Conservation (phyloP, 2,888 invertebrate species). For the Isotomurus palustris region DNA sequence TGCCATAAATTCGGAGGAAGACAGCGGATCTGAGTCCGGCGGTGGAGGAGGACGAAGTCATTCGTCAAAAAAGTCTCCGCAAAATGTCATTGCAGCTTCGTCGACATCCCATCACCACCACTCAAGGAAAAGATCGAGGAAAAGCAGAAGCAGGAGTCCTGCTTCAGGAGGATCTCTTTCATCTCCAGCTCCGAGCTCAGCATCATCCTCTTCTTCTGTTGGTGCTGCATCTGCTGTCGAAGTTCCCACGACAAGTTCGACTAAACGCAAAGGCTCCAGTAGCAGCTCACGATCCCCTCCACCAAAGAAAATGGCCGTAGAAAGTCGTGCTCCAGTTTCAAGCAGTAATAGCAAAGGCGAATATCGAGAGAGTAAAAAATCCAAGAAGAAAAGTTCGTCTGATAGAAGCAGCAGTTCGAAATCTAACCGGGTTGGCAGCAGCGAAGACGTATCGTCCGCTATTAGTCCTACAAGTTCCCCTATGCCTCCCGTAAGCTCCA, state of each 20-base stretch:
- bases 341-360: constrained; percentile 11
- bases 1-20: constrained; percentile 42
- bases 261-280: constrained; percentile 24
- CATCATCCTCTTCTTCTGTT: constrained; percentile 40
- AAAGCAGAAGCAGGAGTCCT: constrained; percentile 32
- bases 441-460: constrained; percentile 37
- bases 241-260: constrained; percentile 20
- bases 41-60: not conserved
- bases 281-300: constrained; percentile 24
- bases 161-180: constrained; percentile 34
- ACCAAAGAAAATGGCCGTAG: constrained; percentile 28
- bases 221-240: constrained; percentile 15
- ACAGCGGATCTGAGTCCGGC: constrained; percentile 12
- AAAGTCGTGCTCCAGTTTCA: constrained; percentile 33
- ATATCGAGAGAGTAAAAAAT: constrained; percentile 30
- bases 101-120: too few species aligned
- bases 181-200: constrained; percentile 33
- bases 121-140: constrained; percentile 29
- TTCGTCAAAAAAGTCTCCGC: not conserved
- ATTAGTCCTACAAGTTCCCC: constrained; percentile 28
- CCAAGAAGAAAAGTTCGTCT: constrained; percentile 25
- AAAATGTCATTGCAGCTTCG: not conserved
- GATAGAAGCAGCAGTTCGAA: not conserved
- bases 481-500: constrained; percentile 19
- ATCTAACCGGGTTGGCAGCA: constrained; percentile 16